Conservation (phyloP, 2,888 invertebrate species). For the Melanophora roralis region DNA sequence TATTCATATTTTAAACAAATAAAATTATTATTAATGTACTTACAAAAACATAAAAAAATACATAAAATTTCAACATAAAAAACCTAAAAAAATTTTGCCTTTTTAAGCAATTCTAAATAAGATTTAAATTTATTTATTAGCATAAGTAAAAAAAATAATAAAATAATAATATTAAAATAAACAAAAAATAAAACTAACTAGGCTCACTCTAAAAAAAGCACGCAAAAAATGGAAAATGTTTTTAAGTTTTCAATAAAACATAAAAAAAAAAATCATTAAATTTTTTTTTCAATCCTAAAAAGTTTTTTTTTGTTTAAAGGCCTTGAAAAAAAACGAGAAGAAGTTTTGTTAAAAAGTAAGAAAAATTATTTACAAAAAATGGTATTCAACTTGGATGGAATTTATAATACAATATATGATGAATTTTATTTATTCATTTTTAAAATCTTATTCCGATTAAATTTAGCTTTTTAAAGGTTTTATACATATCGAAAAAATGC, state of each 20-base stretch:
- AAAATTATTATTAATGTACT: slow-evolving; percentile 34
- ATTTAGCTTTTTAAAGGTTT: no score
- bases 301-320: not conserved
- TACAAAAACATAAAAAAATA: slow-evolving; percentile 11
- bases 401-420: no score
- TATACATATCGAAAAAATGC: no score
- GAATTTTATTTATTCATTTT: no score
- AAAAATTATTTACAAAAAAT: no score
- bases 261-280: slow-evolving; percentile 1
- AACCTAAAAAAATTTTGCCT: slow-evolving; percentile 68
- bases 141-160: slow-evolving; percentile 35
- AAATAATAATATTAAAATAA: slow-evolving; percentile 26
- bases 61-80: slow-evolving; percentile 12
- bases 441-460: no score
- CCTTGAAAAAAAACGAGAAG: no score
- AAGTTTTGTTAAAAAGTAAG: no score
- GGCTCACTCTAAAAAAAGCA: slow-evolving; percentile 46
- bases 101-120: slow-evolving; percentile 74
- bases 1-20: slow-evolving; percentile 20
- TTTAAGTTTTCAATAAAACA: not conserved
- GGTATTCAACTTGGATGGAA: no score
- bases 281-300: not conserved
- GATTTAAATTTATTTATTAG: slow-evolving; percentile 63
- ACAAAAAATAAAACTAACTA: slow-evolving; percentile 6
- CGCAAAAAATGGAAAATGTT: slow-evolving; percentile 3